Percentiles rank a stretch among this genome's conserved stretches.
These are phyloP conservation scores for Poeciliopsis turneri DNA, from an alignment of 2,797 vertebrate genomes.

Conservation along the genomic window DNA sequence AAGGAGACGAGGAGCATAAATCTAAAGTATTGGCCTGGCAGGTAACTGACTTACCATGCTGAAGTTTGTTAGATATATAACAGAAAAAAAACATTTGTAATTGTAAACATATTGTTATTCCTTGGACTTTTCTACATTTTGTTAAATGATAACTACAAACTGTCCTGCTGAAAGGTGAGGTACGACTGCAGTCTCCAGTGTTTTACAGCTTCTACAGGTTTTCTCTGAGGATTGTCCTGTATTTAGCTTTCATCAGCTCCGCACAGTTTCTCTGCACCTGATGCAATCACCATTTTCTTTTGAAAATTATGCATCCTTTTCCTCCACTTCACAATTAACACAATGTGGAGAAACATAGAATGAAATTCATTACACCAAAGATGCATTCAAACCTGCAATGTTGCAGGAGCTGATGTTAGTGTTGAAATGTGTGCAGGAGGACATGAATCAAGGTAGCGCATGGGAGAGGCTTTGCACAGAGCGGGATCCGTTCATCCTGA, in stretches of 20 bases:
- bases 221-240: not conserved
- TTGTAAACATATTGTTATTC: not conserved
- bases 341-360: not conserved
- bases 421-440: constrained; percentile 80
- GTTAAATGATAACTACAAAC: not conserved
- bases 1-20: constrained; percentile 82
- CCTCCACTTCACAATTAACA: not conserved
- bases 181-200: not conserved
- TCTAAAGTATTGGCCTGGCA: constrained; percentile 88
- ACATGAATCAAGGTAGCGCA: constrained; percentile 90
- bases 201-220: not conserved
- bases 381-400: not conserved
- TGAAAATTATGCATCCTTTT: not conserved
- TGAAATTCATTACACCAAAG: not conserved
- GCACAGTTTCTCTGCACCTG: not conserved
- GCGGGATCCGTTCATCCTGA: constrained; percentile 90
- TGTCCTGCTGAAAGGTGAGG: not conserved
- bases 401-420: not conserved
- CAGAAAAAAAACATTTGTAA: not conserved
- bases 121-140: not conserved
- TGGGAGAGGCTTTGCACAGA: constrained; percentile 93
- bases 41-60: constrained; percentile 71
- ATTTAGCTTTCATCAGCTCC: not conserved
- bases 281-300: not conserved
- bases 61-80: not conserved